Evolutionary conservation across 2,888 invertebrate species (phyloP).

Genomic region (Hyles lineata): DNA sequence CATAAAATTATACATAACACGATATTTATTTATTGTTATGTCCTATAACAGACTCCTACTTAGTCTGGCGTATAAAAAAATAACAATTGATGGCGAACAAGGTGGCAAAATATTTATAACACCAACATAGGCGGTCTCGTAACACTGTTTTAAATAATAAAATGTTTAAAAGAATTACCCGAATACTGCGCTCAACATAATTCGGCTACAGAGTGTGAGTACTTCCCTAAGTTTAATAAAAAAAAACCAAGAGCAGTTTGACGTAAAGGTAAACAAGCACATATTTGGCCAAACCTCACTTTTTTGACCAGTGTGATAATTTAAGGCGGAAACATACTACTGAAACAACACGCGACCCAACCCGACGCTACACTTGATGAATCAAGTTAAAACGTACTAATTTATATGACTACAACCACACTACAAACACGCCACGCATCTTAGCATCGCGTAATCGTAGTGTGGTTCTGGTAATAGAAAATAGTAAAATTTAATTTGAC

Average conservation of each 20-base stretch:
- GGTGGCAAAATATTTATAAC: conserved; percentile 14
- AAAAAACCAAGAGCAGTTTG: neutral
- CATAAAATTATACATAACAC: conserved; percentile 4
- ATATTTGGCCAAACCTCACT: neutral
- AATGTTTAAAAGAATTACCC: neutral
- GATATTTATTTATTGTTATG: neutral
- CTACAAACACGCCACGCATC: too few species aligned
- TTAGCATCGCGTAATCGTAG: too few species aligned
- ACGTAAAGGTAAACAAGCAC: neutral
- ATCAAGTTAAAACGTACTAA: too few species aligned
- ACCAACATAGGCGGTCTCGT: neutral
- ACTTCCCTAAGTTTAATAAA: neutral
- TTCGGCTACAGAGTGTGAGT: neutral
- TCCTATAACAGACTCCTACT: neutral
- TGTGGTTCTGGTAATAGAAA: too few species aligned
- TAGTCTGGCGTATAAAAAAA: neutral
- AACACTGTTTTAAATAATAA: neutral
- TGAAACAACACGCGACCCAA: too few species aligned
- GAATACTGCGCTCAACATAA: too few species aligned
- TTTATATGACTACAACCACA: too few species aligned
- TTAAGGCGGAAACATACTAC: too few species aligned
- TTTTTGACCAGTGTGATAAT: neutral
- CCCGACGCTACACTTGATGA: too few species aligned
- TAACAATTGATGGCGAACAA: conserved; percentile 14
- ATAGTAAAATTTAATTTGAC: too few species aligned